A percentile compares a stretch with the other conserved stretches of the same genome.
Conservation (phyloP, 2,113 vertebrate genomes). For the Connochaetes taurinus region DNA sequence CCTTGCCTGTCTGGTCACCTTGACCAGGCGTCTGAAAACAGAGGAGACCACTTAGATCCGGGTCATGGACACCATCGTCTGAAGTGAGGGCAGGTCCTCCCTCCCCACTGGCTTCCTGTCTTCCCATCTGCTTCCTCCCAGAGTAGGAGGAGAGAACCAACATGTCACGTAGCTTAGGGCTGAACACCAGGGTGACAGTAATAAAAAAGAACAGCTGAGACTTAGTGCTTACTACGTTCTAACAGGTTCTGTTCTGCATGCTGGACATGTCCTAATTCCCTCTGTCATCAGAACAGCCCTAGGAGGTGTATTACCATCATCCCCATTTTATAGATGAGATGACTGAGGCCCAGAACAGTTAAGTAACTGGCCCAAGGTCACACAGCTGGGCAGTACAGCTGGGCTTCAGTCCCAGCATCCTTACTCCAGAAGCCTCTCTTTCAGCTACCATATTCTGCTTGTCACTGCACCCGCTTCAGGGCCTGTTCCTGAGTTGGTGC, state of each 20-base stretch:
- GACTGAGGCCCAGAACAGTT: not conserved
- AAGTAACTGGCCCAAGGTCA: not conserved
- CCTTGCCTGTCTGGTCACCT: not conserved
- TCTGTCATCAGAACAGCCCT: not conserved
- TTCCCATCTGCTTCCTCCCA: not conserved
- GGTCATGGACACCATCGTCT: not conserved
- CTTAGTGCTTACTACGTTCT: not conserved
- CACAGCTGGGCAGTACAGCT: not conserved
- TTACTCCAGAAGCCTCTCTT: not conserved
- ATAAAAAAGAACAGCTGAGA: not conserved
- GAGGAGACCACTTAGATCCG: not conserved
- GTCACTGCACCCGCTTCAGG: not conserved
- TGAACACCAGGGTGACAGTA: not conserved
- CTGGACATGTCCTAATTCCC: fast-evolving
- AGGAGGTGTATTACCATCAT: not conserved
- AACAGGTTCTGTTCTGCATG: not conserved
- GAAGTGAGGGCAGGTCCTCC: not conserved
- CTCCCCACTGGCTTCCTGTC: not conserved
- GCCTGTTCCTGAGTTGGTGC: not conserved
- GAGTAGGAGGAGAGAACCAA: not conserved
- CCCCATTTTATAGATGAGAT: not conserved
- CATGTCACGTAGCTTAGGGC: not conserved
- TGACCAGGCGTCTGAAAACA: not conserved
- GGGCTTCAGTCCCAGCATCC: not conserved
- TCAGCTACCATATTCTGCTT: not conserved